Base-by-base conservation (phyloP, 2,888 invertebrate genomes). In the Crepidodera aurea region DNA sequence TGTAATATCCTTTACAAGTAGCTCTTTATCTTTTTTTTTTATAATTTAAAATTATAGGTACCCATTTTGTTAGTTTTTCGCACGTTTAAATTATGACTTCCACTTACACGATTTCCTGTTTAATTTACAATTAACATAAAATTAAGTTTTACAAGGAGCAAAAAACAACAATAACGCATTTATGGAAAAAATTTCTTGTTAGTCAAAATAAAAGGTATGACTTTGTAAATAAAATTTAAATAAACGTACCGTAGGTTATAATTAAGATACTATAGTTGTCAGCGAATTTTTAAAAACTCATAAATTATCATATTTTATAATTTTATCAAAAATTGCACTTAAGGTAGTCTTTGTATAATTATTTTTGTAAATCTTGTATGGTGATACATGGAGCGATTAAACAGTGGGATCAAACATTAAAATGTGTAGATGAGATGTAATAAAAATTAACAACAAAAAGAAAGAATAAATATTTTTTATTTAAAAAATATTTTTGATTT, bases 191-290 rank as follows among this genome's bases (percentile, higher is more conserved):
- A 40, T 16, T 15, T 40, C 40, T 40, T 15, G 40, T 40, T 40
- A 40, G 40, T n/a, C 54, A 39, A 13, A 12, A 39, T 42, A 51
- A 27, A 8, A 6, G 13, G 3, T 12, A 48, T 15, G n/a, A 48
- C 7, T 2, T 48, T 27, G 29, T 51, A 34, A 34, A 40, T 40
- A 15, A 48, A 48, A 50, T 50, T 50, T 40, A 54, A 55, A 54
- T 60, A 39, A 15, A 44, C 39, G n/a, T n/a, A n/a, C n/a, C n/a
- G n/a, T 27, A 53, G 39, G 15, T 53, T 18, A 8, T 60, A 60
- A 60, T 60, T 60, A 60, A 60, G 50, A 48, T 50, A 39, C 27
- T 27, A 50, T 12, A 10, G 29, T 54, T 60, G 54, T 60, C 60
- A 48, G 54, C 50, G 29, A 19, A 22, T 50, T 54, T 40, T 50